Conservation (phyloP, 2,888 invertebrate genomes). For the Muschampia plurimacula region DNA sequence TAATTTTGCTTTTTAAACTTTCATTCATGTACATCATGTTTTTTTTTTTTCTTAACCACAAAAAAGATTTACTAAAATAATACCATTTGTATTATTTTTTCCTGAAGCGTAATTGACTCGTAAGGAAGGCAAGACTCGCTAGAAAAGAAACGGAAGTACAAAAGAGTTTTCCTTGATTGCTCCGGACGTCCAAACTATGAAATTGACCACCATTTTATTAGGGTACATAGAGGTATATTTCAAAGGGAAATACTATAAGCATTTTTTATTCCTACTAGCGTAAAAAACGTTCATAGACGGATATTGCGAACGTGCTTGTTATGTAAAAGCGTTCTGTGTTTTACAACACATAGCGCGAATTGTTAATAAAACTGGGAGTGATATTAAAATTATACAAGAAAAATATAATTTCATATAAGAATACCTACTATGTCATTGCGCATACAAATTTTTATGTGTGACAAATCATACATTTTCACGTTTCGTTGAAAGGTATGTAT, state of each 20-base stretch:
- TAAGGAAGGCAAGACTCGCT: neutral
- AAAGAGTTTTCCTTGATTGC: constrained; percentile 16
- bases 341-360: neutral
- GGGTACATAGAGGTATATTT: constrained; percentile 1
- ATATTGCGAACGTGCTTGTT: constrained; percentile 26
- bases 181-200: constrained; percentile 11
- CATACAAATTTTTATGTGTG: too few relatives aligned
- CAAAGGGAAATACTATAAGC: constrained; percentile 15
- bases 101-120: neutral
- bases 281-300: constrained; percentile 22
- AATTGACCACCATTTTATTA: constrained; percentile 19
- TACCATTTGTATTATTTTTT: neutral
- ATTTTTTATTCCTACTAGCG: constrained; percentile 13
- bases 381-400: neutral
- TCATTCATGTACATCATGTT: too few relatives aligned
- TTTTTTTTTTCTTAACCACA: neutral
- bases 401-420: too few relatives aligned
- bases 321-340: constrained; percentile 9
- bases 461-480: too few relatives aligned
- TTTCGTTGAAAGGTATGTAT: too few relatives aligned
- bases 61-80: neutral
- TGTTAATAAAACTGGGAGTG: neutral
- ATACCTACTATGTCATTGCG: too few relatives aligned
- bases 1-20: too few relatives aligned
- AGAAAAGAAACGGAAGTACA: constrained; percentile 7